Percentiles rank a stretch among this genome's conserved stretches.
These are phyloP conservation scores for Microcebus ravelobensis DNA, from an alignment of 2,113 vertebrate genomes.

Conservation along the genomic window DNA sequence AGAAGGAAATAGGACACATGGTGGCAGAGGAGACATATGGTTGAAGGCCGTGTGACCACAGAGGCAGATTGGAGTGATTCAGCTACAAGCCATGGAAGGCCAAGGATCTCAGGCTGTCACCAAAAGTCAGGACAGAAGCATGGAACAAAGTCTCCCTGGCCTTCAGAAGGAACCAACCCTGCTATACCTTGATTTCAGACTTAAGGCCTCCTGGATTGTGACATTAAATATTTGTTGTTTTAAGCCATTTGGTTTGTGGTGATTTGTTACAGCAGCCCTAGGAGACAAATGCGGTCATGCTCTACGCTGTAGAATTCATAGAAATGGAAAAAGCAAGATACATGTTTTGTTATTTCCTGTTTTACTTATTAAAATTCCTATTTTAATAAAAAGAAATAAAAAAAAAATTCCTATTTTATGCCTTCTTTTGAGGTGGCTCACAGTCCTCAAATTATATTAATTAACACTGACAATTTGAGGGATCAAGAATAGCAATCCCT, in stretches of 20 bases:
- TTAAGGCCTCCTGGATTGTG: neutral
- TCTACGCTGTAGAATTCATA: neutral
- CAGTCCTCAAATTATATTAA: neutral
- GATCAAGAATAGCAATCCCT: neutral
- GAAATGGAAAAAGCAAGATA: neutral
- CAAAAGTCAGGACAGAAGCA: neutral
- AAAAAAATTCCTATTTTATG: neutral
- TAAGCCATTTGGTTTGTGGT: neutral
- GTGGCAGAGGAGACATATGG: neutral
- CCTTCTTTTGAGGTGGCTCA: neutral
- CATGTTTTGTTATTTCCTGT: neutral
- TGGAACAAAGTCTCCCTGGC: neutral
- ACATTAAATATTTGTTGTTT: neutral
- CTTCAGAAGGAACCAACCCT: neutral
- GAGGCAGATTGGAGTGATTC: neutral
- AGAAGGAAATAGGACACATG: neutral
- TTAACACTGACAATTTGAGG: neutral
- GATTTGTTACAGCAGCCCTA: neutral
- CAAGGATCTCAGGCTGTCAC: neutral
- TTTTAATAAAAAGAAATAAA: too few relatives aligned
- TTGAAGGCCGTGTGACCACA: neutral
- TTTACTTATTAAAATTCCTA: conserved; percentile 12
- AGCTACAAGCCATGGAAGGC: neutral
- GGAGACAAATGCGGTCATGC: neutral
- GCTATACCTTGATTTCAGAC: neutral